Conservation (phyloP, 2,888 invertebrate genomes). For the Colletes collaris region DNA sequence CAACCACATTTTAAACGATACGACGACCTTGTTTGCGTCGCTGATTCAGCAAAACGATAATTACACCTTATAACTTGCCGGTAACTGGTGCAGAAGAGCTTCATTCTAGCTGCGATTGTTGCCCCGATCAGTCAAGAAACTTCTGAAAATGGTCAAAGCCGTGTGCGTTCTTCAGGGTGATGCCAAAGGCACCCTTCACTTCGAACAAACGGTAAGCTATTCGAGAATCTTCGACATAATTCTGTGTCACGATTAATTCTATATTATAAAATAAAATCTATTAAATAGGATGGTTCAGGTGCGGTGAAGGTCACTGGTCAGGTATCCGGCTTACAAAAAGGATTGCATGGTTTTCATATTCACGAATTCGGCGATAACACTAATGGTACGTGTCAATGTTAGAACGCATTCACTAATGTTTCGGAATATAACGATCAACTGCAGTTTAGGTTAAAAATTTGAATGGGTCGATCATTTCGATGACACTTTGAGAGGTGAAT, state of each 20-base stretch:
- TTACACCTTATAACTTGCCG: conserved; percentile 12
- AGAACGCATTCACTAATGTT: not conserved
- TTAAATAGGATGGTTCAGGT: conserved; percentile 85
- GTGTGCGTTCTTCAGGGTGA: conserved; percentile 95
- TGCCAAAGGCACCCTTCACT: conserved; percentile 88
- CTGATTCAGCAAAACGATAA: conserved; percentile 60
- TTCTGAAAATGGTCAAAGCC: conserved; percentile 86
- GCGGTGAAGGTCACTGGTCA: conserved; percentile 92
- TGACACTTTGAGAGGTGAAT: not conserved
- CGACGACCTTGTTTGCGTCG: conserved; percentile 19
- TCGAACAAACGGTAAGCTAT: conserved; percentile 83
- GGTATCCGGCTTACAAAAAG: conserved; percentile 90
- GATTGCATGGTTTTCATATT: conserved; percentile 94
- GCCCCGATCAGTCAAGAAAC: conserved; percentile 9
- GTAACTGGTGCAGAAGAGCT: not conserved
- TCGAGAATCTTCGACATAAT: not conserved
- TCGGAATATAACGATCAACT: not conserved
- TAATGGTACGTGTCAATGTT: conserved; percentile 85
- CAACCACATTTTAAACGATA: conserved; percentile 9
- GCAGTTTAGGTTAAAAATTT: not conserved
- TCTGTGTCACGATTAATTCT: conserved; percentile 1
- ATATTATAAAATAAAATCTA: conserved; percentile 55
- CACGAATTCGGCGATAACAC: conserved; percentile 99
- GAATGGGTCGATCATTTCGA: not conserved
- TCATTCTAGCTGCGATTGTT: conserved; percentile 16